Base-by-base conservation (phyloP, 2,888 invertebrate genomes). In the Apamea sordens region DNA sequence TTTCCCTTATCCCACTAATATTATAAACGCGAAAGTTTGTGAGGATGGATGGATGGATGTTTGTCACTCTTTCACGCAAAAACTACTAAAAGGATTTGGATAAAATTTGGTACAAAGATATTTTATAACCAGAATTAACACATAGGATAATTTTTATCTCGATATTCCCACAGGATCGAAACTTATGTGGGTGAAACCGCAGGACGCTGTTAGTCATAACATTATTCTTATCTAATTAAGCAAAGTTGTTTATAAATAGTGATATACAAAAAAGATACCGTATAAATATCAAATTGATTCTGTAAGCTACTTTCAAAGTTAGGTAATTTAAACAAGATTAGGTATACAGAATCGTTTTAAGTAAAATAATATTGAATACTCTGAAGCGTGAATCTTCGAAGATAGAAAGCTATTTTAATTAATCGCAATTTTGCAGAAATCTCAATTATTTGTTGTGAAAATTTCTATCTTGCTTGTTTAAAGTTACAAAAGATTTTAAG, bases 361-460 rank as follows among this genome's bases (percentile, higher is more conserved):
- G 76, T 82, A 82, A 82, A 86, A 83, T 84, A 83, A 86, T 77
- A 83, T 83, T 73, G 70, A 73, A 65, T 53, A 82, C 72, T 75
- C 71, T 32, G 44, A 71, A 77, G 73, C 86, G 73, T 73, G 67
- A 84, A 86, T 83, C 76, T 67, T 28, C 84, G 73, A 83, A 86
- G 71, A 86, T 76, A 77, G 83, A 77, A 77, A 77, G 87, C 77
- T 83, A 86, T 84, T 84, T 84, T 83, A 84, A 84, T 84, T 84
- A 83, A 83, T 84, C 71, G 73, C 71, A 73, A 84, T 86, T 86
- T 77, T 64, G 73, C 83, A 74, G 77, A 86, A 72, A 77, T 86
- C 77, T 86, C 67, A 83, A 74, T 84, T 83, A 86, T 83, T 84
- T 86, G 84, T 77, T 84, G 71, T 65, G 83, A 83, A 73, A 82